Percentiles rank a stretch among this genome's conserved stretches.
Conservation (phyloP, 2,797 vertebrate species). For the Octomys mimax region DNA sequence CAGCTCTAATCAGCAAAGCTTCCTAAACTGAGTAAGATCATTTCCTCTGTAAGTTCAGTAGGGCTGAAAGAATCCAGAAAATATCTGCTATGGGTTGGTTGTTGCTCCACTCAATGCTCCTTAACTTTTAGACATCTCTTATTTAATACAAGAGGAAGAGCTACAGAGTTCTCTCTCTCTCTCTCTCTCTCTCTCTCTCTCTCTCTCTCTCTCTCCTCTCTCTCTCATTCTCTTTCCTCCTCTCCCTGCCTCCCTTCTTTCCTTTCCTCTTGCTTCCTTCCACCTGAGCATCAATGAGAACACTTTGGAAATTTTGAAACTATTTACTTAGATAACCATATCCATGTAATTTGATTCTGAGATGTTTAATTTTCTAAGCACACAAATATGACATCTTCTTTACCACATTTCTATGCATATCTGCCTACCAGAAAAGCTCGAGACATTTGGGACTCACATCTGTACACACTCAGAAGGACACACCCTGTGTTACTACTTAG, state of each 20-base stretch:
- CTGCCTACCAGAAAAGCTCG: not conserved
- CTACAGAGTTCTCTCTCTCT: not conserved
- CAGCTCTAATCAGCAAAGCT: not conserved
- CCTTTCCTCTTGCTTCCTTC: not conserved
- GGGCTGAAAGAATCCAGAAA: not conserved
- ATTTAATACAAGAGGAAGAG: not conserved
- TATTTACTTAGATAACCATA: not conserved
- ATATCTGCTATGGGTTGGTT: not conserved
- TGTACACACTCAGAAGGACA: not conserved
- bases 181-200: not conserved
- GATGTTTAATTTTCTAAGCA: not conserved
- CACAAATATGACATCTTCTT: not conserved
- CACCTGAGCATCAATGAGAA: not conserved
- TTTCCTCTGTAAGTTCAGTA: slow-evolving; percentile 10
- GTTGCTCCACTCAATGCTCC: not conserved
- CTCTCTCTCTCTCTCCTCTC: not conserved
- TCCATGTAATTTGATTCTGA: not conserved
- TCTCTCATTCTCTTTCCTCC: not conserved
- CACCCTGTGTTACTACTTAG: not conserved
- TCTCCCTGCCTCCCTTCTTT: no score
- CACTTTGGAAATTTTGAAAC: not conserved
- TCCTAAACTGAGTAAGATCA: not conserved
- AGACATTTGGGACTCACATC: not conserved
- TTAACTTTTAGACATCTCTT: not conserved
- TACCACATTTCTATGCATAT: not conserved